Evolutionary conservation across 2,888 invertebrate genomes (phyloP).

Genomic region (Lamellibrachia columna): DNA sequence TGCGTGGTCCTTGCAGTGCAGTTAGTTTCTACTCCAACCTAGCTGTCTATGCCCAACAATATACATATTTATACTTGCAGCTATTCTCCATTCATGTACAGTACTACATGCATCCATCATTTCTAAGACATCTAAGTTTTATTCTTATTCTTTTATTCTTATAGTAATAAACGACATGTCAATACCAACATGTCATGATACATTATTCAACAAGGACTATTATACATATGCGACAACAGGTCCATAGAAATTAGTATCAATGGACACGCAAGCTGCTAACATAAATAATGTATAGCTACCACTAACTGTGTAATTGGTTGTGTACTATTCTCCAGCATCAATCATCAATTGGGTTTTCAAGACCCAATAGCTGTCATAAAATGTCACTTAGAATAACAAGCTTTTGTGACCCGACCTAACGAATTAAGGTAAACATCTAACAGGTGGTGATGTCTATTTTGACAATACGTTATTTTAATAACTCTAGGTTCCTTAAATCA

Average conservation of each 20-base stretch:
- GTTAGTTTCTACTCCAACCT: background rate
- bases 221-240: background rate
- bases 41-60: background rate
- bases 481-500: background rate
- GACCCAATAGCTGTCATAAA: background rate
- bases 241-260: background rate
- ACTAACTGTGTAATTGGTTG: background rate
- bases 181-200: background rate
- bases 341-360: background rate
- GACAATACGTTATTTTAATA: background rate
- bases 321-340: background rate
- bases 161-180: background rate
- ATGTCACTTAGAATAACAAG: background rate
- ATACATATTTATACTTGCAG: background rate
- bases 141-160: background rate
- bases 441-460: no score
- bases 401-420: background rate
- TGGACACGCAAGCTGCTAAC: background rate
- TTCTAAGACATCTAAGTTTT: background rate
- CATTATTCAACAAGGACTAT: background rate
- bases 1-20: background rate
- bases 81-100: background rate
- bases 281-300: background rate
- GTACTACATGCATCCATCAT: background rate
- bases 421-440: background rate